phyloP scores from a whole-genome alignment of 2,888 invertebrate genomes.

The Chesias legatella region DNA sequence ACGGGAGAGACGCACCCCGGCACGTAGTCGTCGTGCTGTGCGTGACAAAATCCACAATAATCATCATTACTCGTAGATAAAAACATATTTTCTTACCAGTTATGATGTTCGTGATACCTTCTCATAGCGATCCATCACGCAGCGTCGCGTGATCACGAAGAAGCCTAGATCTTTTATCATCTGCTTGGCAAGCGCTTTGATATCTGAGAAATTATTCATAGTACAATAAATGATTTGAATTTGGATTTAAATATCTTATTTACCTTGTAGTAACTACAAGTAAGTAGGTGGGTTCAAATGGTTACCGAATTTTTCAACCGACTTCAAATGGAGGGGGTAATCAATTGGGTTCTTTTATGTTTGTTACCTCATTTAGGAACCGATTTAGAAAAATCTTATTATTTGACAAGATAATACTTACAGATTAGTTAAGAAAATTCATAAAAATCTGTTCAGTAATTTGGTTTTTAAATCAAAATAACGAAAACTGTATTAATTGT shows the following conservation, averaged over 20 bases:
- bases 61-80: slow-evolving; percentile 1
- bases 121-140: slow-evolving; percentile 65
- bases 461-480: too few species aligned
- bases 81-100: neutral
- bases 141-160: slow-evolving; percentile 63
- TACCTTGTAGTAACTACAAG: too few species aligned
- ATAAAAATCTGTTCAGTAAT: too few species aligned
- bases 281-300: too few species aligned
- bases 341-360: too few species aligned
- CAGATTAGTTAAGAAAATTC: too few species aligned
- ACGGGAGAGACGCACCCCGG: slow-evolving; percentile 54
- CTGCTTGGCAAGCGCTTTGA: slow-evolving; percentile 47
- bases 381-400: neutral
- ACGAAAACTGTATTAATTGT: too few species aligned
- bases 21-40: slow-evolving; percentile 60
- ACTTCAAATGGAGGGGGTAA: too few species aligned
- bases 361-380: too few species aligned
- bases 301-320: too few species aligned
- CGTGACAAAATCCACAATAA: slow-evolving; percentile 3
- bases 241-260: too few species aligned
- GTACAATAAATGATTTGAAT: neutral
- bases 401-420: too few species aligned
- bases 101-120: slow-evolving; percentile 43
- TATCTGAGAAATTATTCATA: slow-evolving; percentile 40
- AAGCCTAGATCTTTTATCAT: slow-evolving; percentile 62